Evolutionary conservation across 2,888 invertebrate species (phyloP).

Genomic region (Selenia dentaria): DNA sequence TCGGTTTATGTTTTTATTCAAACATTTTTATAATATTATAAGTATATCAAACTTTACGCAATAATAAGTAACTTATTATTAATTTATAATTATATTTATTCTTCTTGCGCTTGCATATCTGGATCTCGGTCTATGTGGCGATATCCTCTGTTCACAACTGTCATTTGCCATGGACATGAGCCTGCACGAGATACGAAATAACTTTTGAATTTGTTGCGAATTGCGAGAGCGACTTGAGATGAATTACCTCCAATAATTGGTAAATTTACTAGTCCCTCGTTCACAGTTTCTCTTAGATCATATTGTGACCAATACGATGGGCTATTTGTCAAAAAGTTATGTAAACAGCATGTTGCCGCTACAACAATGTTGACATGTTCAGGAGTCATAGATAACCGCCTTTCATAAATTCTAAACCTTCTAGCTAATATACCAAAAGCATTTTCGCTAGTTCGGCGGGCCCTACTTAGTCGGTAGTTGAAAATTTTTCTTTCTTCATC

Average conservation of each 20-base stretch:
- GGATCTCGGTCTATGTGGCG: constrained; percentile 16
- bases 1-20: constrained; percentile 10
- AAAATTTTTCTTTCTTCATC: neutral
- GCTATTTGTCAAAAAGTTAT: constrained; percentile 14
- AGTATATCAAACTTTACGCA: constrained; percentile 16
- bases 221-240: constrained; percentile 10
- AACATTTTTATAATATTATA: constrained; percentile 12
- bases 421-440: neutral
- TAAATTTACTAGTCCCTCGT: constrained; percentile 9
- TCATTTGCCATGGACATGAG: constrained; percentile 8
- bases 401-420: neutral
- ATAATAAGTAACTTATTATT: constrained; percentile 15
- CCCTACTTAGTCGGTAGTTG: neutral
- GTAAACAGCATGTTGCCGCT: constrained; percentile 15
- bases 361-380: constrained; percentile 7
- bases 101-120: constrained; percentile 14
- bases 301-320: constrained; percentile 10
- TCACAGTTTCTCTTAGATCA: constrained; percentile 8
- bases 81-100: too few species aligned
- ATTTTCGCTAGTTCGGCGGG: neutral
- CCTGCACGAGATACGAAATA: constrained; percentile 14
- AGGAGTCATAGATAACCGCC: constrained; percentile 3
- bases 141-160: constrained; percentile 12
- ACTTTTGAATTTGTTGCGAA: constrained; percentile 13
- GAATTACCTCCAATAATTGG: constrained; percentile 12